Percentiles rank a stretch among this genome's conserved stretches.
Evolutionary conservation across 2,888 invertebrate species (phyloP).

Genomic region (Helicoverpa assulta): DNA sequence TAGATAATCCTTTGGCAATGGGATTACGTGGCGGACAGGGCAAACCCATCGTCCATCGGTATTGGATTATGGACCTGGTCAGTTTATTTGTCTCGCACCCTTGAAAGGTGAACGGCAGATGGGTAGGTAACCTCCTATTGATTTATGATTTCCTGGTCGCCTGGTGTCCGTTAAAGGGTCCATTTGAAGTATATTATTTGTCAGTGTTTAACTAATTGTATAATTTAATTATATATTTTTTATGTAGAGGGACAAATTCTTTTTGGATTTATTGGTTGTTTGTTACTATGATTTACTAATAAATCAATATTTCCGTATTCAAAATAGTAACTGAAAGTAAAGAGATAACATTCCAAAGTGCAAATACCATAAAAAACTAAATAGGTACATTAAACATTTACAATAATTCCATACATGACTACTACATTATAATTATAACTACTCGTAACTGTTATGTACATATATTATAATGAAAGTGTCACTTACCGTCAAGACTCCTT

Average conservation of each 20-base stretch:
- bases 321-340: no score
- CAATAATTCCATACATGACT: neutral
- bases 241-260: no score
- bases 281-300: no score
- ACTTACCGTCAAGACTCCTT: slow-evolving; percentile 90
- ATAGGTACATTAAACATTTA: neutral
- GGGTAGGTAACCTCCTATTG: slow-evolving; percentile 36
- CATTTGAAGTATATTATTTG: slow-evolving; percentile 10
- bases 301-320: no score
- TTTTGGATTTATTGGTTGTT: no score
- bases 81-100: slow-evolving; percentile 69
- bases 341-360: no score
- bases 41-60: slow-evolving; percentile 76
- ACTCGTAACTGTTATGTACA: neutral
- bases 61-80: slow-evolving; percentile 78
- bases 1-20: slow-evolving; percentile 80
- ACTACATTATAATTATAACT: neutral
- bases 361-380: neutral
- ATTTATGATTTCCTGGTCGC: slow-evolving; percentile 65
- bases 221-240: neutral
- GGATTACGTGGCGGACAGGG: slow-evolving; percentile 82
- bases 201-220: neutral
- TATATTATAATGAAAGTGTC: slow-evolving; percentile 12
- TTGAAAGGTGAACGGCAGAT: slow-evolving; percentile 66
- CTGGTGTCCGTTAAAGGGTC: slow-evolving; percentile 15